Percentiles rank a stretch among this genome's conserved stretches.
Evolutionary conservation across 2,113 vertebrate species (phyloP).

Genomic region (Myiopsitta monachus): DNA sequence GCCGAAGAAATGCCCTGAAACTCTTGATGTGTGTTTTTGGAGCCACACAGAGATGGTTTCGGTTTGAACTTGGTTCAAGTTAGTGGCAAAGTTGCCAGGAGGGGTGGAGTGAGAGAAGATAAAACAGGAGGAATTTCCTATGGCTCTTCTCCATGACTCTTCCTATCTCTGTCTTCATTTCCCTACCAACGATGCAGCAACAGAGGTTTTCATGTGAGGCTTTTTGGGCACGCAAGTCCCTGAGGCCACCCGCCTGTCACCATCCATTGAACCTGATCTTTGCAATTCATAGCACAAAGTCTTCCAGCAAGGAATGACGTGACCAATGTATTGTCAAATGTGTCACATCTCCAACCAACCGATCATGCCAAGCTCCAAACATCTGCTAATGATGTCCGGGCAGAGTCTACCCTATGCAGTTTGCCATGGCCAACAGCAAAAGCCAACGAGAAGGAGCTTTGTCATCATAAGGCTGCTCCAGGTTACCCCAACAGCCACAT

Average conservation of each 20-base stretch:
- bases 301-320: background rate
- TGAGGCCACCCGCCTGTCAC: background rate
- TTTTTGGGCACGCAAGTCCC: background rate
- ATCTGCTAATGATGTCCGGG: background rate
- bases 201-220: background rate
- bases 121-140: background rate
- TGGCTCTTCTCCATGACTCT: background rate
- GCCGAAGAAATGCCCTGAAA: background rate
- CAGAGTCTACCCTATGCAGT: background rate
- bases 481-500: background rate
- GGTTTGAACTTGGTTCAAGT: background rate
- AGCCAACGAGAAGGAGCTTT: background rate
- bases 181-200: background rate
- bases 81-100: background rate
- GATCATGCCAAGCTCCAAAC: background rate
- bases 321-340: background rate
- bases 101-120: background rate
- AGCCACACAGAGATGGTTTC: background rate
- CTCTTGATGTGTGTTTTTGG: accelerated
- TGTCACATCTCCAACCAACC: background rate
- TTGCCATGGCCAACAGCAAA: background rate
- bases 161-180: background rate
- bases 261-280: background rate
- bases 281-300: background rate
- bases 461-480: background rate